Evolutionary conservation across 2,888 invertebrate genomes (phyloP), one percentile per base, ranked within the genome.

Genomic region (Mayetiola destructor): DNA sequence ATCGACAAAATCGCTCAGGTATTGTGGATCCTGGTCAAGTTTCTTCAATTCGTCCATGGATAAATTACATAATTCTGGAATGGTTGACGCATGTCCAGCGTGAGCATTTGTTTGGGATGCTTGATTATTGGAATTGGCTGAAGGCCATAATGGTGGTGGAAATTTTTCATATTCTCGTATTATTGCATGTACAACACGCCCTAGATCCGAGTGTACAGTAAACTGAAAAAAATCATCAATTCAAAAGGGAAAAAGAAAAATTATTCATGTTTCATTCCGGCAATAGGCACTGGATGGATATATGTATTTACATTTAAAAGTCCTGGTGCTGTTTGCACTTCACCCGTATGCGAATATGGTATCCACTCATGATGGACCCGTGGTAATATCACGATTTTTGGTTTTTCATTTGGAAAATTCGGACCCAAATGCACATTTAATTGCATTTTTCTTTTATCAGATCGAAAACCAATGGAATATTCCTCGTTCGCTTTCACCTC

Each of bases 121-220:
- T 27, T 48, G 27, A 16, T 2, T 20, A 8, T 20, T 20, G 12
- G 32, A 8, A 32, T 12, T 32, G 32, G 54, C 57, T 30, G 23
- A 58, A 18, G 56, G 27, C 56, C 56, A 56, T 29, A 79, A 64
- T 52, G 74, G 75, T 56, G 76, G 80, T 60, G 78, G 80, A 66
- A 73, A 81, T 64, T 80, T 77, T 68, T 85, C 83, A 63, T 85
- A 85, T 69, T 88, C 88, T 57, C 88, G 74, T 60, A 84, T 84
- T 54, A 88, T 82, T 20, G 84, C 88, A 68, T 87, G 87, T 0
- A 88, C 88, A 3, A 88, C 82, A 58, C 87, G 77, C 1, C 86
- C 86, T 61, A 88, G 75, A 71, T 88, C 88, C 1, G 87, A 87
- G 71, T 87, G 85, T 40, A 80, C 73, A 18, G 85, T 82, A 65